A percentile compares a stretch with the other conserved stretches of the same genome.
phyloP scores from a whole-genome alignment of 2,113 vertebrate species.

The Pluvialis apricaria region DNA sequence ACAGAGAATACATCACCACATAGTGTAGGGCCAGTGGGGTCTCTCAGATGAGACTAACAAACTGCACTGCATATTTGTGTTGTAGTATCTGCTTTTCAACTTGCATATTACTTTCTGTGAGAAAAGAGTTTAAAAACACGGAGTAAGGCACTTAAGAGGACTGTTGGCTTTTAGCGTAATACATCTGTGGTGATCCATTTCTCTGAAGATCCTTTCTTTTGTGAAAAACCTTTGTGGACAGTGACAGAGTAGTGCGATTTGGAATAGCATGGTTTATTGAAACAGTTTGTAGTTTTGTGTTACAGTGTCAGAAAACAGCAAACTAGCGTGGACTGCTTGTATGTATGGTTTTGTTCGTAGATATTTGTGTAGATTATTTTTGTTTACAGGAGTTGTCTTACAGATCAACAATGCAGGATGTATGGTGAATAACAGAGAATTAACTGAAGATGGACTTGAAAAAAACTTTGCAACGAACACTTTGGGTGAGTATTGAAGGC shows the following conservation, averaged over 20 bases:
- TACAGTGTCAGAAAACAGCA: neutral
- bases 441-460: constrained; percentile 83
- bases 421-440: constrained; percentile 83
- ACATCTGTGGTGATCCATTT: neutral
- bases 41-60: neutral
- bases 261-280: neutral
- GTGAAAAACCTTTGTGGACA: neutral
- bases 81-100: neutral
- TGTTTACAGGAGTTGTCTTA: neutral
- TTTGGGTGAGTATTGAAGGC: constrained; percentile 71
- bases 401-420: constrained; percentile 87
- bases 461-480: constrained; percentile 88
- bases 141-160: neutral
- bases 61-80: neutral
- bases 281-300: neutral
- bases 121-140: neutral
- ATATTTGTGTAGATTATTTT: neutral
- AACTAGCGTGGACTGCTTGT: neutral
- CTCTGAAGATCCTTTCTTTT: neutral
- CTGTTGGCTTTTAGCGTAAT: neutral
- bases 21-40: neutral
- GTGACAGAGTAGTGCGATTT: neutral
- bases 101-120: neutral
- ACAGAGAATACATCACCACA: neutral
- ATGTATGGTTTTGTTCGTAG: neutral